Evolutionary conservation across 2,113 vertebrate species (phyloP), one percentile per base, ranked within the genome.

Genomic region (Leucopternis melanops): DNA sequence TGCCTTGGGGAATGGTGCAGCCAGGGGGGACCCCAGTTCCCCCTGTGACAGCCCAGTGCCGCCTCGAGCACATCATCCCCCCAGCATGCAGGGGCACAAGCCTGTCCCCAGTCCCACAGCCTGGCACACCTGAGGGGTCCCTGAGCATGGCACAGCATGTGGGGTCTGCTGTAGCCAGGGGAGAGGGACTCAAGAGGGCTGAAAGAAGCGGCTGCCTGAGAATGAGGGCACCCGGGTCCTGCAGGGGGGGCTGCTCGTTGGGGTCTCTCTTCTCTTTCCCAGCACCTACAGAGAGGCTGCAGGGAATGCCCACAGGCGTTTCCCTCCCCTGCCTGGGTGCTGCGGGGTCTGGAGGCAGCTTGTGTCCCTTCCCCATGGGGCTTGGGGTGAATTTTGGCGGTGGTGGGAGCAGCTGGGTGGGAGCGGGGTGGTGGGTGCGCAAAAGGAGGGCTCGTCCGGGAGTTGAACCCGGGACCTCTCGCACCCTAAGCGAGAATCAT

Each of bases 381-480:
- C n/a, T n/a, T n/a, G n/a, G n/a, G n/a, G n/a, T n/a, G n/a, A n/a
- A n/a, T n/a, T n/a, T n/a, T n/a, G n/a, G n/a, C n/a, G n/a, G n/a
- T n/a, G n/a, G n/a, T n/a, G n/a, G n/a, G n/a, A n/a, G n/a, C n/a
- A n/a, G n/a, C n/a, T n/a, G n/a, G n/a, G n/a, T n/a, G n/a, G n/a
- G n/a, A n/a, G n/a, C n/a, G n/a, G n/a, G n/a, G n/a, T n/a, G n/a
- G n/a, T n/a, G n/a, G n/a, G n/a, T n/a, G n/a, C n/a, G n/a, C n/a
- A n/a, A n/a, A n/a, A n/a, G n/a, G n/a, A n/a, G n/a, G n/a, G 95
- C 97, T 97, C 96, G 86, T 97, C 97, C 72, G 85, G 94, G 95
- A 97, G 86, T 92, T 97, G 96, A 97, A 96, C 97, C 91, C 88
- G 55, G 94, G 96, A 97, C 86, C 92, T 98, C 97, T 97, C 71